Conservation (phyloP, 2,797 vertebrate species). For the Triplophysa bombifrons region DNA sequence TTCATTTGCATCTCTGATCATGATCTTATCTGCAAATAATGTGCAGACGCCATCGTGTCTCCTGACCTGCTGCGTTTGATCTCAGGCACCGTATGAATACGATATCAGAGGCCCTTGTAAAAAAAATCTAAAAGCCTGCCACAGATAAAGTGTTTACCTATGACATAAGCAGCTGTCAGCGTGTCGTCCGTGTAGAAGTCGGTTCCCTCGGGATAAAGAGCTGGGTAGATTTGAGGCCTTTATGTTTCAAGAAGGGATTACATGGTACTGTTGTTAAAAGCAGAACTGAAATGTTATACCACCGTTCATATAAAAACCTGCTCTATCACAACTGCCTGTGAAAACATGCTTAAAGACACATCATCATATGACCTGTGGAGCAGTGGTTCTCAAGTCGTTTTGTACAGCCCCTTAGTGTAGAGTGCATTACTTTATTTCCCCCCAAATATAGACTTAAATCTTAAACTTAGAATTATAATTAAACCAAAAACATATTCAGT, state of each 20-base stretch:
- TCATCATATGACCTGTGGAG: background rate
- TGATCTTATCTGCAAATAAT: conserved; percentile 62
- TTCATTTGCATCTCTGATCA: conserved; percentile 65
- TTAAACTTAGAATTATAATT: too few species aligned
- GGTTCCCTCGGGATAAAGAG: conserved; percentile 33
- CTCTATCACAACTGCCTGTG: background rate
- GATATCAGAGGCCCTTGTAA: conserved; percentile 59
- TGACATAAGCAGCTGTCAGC: conserved; percentile 59
- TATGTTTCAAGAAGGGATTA: conserved; percentile 40
- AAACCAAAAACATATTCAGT: too few species aligned
- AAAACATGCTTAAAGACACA: background rate
- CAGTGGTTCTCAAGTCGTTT: too few species aligned
- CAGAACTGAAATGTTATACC: conserved; percentile 26
- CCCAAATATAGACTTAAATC: too few species aligned
- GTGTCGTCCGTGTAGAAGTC: conserved; percentile 41
- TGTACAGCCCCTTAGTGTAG: too few species aligned
- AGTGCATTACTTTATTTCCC: too few species aligned
- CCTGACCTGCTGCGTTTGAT: conserved; percentile 53
- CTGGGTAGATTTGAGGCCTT: conserved; percentile 44
- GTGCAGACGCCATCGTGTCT: conserved; percentile 51
- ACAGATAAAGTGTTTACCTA: conserved; percentile 52
- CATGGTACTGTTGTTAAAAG: conserved; percentile 8
- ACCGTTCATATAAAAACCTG: conserved; percentile 2
- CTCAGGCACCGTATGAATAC: conserved; percentile 52
- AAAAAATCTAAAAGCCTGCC: conserved; percentile 49